Evolutionary conservation across 1,140 invertebrate species (phyloP).

Genomic region (Dinoponera quadriceps): DNA sequence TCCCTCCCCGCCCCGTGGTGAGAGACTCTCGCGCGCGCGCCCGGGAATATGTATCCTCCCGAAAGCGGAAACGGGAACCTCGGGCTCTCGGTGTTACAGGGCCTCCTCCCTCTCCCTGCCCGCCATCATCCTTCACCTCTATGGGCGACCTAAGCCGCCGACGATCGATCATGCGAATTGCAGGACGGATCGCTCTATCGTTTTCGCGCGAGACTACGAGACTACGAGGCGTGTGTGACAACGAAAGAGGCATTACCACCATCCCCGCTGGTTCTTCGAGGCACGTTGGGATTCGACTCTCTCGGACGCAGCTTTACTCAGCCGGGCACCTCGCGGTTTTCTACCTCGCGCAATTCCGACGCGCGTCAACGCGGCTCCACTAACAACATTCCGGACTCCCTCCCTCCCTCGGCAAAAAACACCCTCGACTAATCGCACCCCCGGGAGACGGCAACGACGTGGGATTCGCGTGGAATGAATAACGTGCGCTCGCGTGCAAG

Average conservation of each 20-base stretch:
- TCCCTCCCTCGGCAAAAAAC: constrained; percentile 3
- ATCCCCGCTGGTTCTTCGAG: too few relatives aligned
- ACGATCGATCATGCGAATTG: neutral
- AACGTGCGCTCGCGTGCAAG: constrained; percentile 21
- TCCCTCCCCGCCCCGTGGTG: constrained; percentile 23
- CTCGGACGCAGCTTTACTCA: constrained; percentile 6
- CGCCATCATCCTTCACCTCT: too few relatives aligned
- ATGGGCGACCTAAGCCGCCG: neutral
- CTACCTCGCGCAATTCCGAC: constrained; percentile 17
- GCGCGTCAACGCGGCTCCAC: constrained; percentile 23
- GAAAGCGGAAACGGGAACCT: constrained; percentile 15
- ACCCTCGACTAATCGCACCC: constrained; percentile 45
- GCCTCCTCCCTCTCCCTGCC: too few relatives aligned
- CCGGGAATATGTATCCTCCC: neutral
- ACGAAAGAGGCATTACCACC: too few relatives aligned
- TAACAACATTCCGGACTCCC: constrained; percentile 20
- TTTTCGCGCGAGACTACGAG: neutral
- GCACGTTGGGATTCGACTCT: constrained; percentile 20
- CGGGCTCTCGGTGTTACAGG: neutral
- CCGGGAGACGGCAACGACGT: constrained; percentile 30
- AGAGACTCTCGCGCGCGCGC: constrained; percentile 8
- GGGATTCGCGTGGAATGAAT: constrained; percentile 23
- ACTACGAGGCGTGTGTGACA: too few relatives aligned
- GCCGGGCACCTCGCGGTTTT: constrained; percentile 4
- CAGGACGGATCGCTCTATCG: neutral